Evolutionary conservation across 2,113 vertebrate species (phyloP), one percentile per base, ranked within the genome.

Genomic region (Hyla sarda): DNA sequence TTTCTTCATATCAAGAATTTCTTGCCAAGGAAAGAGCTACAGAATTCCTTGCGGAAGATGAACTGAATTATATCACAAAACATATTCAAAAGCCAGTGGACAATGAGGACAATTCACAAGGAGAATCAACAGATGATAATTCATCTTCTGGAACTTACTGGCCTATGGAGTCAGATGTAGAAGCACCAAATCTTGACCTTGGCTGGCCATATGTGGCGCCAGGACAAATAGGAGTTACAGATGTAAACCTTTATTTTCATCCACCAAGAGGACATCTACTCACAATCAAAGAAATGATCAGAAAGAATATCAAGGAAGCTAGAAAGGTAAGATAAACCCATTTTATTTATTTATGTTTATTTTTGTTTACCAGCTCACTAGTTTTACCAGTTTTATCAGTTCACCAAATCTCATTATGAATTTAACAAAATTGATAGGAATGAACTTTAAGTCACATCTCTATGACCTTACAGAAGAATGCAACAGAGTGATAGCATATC

Each of bases 91-190:
- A 94, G 85, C 79, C 91, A 71, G 87, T 89, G 19, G 90, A 91
- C 75, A 93, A 67, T 19, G 87, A 92, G 1, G 9, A 78, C 11
- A 94, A 96, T 74, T 92, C 95, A 14, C 89, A 82, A n/a, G 91
- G 92, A n/a, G 87, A 88, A 69, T 79, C 89, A n/a, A 58, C 45
- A 1, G 95, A 96, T 80, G 95, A 91, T 28, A 88, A 91, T 0
- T 96, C 96, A 7, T 99, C 98, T 28, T 98, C 97, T 0, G 98
- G 97, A 82, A 99, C 98, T 0, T 99, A 99, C 87, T 99, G 98
- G 98, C 98, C 98, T 2, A 56, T 95, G 54, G 94, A 97, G 85
- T 99, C 98, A 0, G 98, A 99, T 76, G 94, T 96, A 87, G 96
- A 96, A 69, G 94, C 96, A 0, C 98, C 98, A 62, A 95, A 99